A percentile compares a stretch with the other conserved stretches of the same genome.
These are phyloP conservation scores for Lichenostomus cassidix DNA, from an alignment of 2,113 vertebrate genomes.

Conservation along the genomic window DNA sequence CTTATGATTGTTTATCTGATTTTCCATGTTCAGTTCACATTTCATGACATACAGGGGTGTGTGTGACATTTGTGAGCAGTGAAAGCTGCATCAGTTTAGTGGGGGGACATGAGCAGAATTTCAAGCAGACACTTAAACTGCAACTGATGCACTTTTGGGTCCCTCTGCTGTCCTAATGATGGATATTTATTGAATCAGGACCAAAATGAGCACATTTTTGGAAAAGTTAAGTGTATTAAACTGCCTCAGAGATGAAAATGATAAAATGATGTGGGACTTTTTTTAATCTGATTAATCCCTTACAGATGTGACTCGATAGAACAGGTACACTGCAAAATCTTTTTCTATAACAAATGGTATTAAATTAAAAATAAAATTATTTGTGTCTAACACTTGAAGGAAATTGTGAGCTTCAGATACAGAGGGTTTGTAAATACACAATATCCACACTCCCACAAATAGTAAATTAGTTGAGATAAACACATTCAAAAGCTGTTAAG, in stretches of 20 bases:
- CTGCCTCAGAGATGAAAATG: neutral
- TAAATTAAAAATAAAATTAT: neutral
- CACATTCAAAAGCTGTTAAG: neutral
- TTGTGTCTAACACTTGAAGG: neutral
- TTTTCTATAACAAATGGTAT: neutral
- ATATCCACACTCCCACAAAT: neutral
- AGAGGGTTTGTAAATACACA: neutral
- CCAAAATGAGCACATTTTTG: neutral
- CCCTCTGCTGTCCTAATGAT: conserved; percentile 28
- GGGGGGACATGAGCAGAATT: neutral
- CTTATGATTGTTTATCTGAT: neutral
- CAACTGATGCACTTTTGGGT: neutral
- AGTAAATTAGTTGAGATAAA: neutral
- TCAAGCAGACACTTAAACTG: neutral
- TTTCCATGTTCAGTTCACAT: neutral
- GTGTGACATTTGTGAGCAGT: neutral
- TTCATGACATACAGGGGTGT: neutral
- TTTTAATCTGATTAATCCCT: neutral
- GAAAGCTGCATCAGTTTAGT: neutral
- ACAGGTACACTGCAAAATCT: neutral
- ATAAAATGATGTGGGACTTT: neutral
- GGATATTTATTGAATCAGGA: neutral
- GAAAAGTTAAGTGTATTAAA: neutral
- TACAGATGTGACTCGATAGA: neutral
- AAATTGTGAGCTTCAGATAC: neutral